Conservation (phyloP, 2,888 invertebrate species). For the Idaea aversata region DNA sequence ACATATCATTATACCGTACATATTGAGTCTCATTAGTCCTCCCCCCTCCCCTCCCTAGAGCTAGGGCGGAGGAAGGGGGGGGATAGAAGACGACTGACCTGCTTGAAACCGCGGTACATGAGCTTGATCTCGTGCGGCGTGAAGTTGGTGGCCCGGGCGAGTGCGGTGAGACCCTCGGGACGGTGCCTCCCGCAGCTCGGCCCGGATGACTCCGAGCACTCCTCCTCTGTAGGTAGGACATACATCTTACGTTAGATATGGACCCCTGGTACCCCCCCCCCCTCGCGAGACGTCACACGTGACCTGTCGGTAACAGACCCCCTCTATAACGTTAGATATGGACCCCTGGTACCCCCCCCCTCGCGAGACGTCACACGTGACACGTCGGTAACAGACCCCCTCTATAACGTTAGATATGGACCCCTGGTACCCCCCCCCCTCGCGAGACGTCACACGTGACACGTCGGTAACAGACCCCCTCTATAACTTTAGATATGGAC, state of each 20-base stretch:
- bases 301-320: too few relatives aligned
- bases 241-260: neutral
- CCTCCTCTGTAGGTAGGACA: conserved; percentile 81
- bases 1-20: neutral
- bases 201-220: conserved; percentile 55
- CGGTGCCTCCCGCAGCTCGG: conserved; percentile 84
- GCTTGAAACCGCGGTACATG: conserved; percentile 95
- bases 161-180: conserved; percentile 88
- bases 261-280: neutral
- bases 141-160: conserved; percentile 89
- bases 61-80: too few relatives aligned
- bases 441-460: too few relatives aligned
- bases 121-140: conserved; percentile 91
- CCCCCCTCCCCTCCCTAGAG: too few relatives aligned
- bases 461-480: too few relatives aligned
- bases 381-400: too few relatives aligned
- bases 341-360: neutral
- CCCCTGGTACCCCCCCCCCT: neutral
- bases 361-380: too few relatives aligned
- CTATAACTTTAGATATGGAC: neutral
- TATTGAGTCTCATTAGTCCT: neutral
- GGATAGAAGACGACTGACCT: conserved; percentile 71
- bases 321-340: conserved; percentile 1
- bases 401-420: conserved; percentile 1
- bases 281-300: too few relatives aligned